A percentile compares a stretch with the other conserved stretches of the same genome.
These are phyloP conservation scores for Lutra lutra DNA, from an alignment of 2,797 vertebrate genomes.

Conservation along the genomic window DNA sequence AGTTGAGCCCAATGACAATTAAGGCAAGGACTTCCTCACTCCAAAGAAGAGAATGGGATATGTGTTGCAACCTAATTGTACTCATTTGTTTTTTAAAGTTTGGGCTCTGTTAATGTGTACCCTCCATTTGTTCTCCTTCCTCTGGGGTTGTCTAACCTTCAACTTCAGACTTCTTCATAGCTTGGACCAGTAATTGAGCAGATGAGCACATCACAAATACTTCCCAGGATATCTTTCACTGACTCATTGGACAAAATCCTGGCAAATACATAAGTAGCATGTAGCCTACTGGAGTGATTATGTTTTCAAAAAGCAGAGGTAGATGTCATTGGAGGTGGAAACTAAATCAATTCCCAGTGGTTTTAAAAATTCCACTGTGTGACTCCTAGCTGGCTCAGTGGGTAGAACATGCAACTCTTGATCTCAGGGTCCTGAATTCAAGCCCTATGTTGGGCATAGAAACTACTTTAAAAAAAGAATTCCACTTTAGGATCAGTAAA, in stretches of 20 bases:
- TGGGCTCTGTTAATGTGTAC: not conserved
- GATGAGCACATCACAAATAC: not conserved
- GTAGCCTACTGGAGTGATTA: not conserved
- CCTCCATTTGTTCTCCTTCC: not conserved
- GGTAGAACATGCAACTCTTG: no score
- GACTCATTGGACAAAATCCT: not conserved
- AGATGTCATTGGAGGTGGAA: not conserved
- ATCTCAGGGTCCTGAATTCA: not conserved
- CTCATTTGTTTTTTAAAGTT: not conserved
- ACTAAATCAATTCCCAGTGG: not conserved
- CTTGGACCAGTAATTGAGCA: not conserved
- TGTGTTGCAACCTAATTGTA: not conserved
- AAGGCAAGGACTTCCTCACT: not conserved
- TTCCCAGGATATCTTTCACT: not conserved
- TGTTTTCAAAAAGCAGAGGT: not conserved
- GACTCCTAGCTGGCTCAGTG: not conserved
- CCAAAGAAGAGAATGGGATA: not conserved
- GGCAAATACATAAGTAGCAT: not conserved
- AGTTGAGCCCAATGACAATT: not conserved
- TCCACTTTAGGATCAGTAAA: not conserved
- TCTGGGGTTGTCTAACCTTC: not conserved
- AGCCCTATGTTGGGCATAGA: not conserved
- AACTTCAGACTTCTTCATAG: not conserved
- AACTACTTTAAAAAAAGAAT: not conserved
- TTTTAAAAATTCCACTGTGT: conserved; percentile 54